These are phyloP conservation scores for Norana najaformis DNA, from an alignment of 2,888 invertebrate genomes.

Conservation along the genomic window DNA sequence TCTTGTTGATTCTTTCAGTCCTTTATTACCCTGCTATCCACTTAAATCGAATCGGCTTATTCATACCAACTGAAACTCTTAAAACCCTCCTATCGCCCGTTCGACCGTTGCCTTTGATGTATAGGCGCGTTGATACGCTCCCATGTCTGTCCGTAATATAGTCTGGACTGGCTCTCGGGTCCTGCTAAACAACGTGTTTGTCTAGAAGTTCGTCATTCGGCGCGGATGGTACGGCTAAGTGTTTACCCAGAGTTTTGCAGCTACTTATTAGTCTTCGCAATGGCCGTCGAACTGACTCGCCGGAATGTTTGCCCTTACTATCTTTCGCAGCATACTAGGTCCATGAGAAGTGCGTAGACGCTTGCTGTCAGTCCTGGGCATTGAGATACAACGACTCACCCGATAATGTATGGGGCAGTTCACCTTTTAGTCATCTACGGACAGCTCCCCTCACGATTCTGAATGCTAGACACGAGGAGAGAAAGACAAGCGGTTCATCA, in stretches of 20 bases:
- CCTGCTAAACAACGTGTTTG: background rate
- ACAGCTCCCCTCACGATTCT: background rate
- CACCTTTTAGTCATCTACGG: background rate
- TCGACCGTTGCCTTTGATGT: background rate
- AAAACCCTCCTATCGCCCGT: background rate
- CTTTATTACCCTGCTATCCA: background rate
- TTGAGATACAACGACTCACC: too few relatives aligned
- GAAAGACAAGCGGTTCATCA: background rate
- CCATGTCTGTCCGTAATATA: background rate
- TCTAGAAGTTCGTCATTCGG: background rate
- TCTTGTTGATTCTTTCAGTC: background rate
- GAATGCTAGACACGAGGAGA: background rate
- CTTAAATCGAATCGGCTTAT: background rate
- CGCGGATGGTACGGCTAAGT: background rate
- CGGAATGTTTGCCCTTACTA: background rate
- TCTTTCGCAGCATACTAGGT: background rate
- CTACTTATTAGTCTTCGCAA: background rate
- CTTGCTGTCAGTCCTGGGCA: too few relatives aligned
- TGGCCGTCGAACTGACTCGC: background rate
- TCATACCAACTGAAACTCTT: background rate
- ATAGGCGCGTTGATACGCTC: background rate
- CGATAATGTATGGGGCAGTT: background rate
- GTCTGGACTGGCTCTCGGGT: background rate
- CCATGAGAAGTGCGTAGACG: background rate
- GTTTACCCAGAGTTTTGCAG: background rate